A percentile compares a stretch with the other conserved stretches of the same genome.
These are phyloP conservation scores for Andricus quercusramuli DNA, from an alignment of 2,888 invertebrate genomes.

Conservation along the genomic window DNA sequence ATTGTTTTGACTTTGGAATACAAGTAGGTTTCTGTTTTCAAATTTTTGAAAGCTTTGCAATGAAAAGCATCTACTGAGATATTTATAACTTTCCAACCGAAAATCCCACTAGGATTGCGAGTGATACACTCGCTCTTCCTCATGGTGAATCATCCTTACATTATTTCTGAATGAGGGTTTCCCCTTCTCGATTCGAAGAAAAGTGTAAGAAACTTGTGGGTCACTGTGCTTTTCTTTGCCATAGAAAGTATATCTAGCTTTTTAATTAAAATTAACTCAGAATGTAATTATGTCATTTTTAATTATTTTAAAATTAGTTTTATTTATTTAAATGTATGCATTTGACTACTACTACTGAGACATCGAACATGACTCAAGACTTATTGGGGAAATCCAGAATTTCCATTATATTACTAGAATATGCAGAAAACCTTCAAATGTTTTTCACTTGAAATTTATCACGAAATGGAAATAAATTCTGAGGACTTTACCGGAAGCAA, in stretches of 20 bases:
- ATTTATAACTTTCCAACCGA: conserved; percentile 8
- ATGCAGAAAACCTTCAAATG: neutral
- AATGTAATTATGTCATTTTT: neutral
- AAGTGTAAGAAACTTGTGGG: neutral
- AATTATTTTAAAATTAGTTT: neutral
- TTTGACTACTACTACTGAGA: neutral
- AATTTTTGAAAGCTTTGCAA: neutral
- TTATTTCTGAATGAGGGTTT: neutral
- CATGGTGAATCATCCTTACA: neutral
- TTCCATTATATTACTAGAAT: neutral
- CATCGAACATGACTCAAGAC: neutral
- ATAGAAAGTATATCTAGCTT: neutral
- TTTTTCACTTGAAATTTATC: neutral
- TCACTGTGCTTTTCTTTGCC: neutral
- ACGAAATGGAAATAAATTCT: neutral
- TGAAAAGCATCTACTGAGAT: neutral
- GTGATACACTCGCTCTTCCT: neutral
- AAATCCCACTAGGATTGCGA: neutral
- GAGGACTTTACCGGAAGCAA: neutral
- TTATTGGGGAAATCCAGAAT: neutral
- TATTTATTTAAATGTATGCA: neutral
- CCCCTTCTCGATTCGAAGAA: neutral
- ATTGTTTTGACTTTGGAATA: neutral
- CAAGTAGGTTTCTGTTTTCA: neutral
- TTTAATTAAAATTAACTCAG: neutral